Base-by-base conservation (phyloP, 1,140 invertebrate species). In the Dendrolimus punctatus region DNA sequence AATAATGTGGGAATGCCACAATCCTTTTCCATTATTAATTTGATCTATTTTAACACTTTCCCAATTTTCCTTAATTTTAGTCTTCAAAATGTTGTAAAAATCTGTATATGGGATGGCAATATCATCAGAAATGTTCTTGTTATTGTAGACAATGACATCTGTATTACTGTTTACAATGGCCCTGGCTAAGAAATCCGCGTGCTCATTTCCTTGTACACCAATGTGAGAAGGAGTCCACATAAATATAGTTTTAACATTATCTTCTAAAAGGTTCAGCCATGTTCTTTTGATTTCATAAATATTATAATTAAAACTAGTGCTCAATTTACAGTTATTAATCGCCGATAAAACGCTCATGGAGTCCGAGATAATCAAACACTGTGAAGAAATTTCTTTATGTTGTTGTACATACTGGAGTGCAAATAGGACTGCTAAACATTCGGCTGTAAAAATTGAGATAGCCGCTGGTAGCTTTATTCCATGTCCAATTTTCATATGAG, bases 141-240 rank as follows among this genome's bases (percentile, higher is more conserved):
- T 23, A 23, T 23, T 23, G 23, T 23, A 2, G 3, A 23, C 1
- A 23, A 23, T 23, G 23, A 23, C 23, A 23, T 23, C 23, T 23
- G 23, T 23, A 23, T 42, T 42, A 42, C 41, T 42, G 41, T 42
- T n/a, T 8, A 42, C 41, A 42, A 42, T 42, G n/a, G 41, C n/a
- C n/a, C n/a, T 42, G n/a, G 41, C 41, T n/a, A 42, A 42, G 41
- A 42, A 42, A 42, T 42, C 41, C n/a, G 41, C 41, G 41, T 42
- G 6, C n/a, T 42, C n/a, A n/a, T 42, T 42, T 42, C 41, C 41
- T 42, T 7, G 6, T 8, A 42, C 41, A 42, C 41, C 41, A 42
- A 42, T 42, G n/a, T 42, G 41, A n/a, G 6, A 8, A 42, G 41
- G 41, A 7, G 41, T 42, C 41, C 41, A 42, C 41, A 42, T 42